phyloP scores from a whole-genome alignment of 2,113 vertebrate species.

The Salminus brasiliensis region DNA sequence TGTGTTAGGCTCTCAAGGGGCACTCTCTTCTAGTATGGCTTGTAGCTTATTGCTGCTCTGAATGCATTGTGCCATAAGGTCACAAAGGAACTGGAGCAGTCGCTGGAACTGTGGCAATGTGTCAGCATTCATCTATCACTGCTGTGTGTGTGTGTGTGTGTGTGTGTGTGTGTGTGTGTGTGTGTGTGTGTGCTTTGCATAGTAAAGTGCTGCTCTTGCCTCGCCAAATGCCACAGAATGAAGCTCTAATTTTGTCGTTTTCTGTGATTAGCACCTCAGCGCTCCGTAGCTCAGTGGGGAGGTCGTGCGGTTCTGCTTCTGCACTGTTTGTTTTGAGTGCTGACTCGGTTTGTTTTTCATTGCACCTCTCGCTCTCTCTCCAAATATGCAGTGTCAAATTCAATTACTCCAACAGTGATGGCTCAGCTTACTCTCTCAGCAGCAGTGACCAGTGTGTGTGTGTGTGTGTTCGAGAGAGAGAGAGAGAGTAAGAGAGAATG shows the following conservation, averaged over 20 bases:
- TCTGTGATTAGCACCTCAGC: slow-evolving; percentile 3
- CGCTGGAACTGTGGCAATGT: slow-evolving; percentile 20
- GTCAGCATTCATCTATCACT: slow-evolving; percentile 31
- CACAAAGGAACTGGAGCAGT: not conserved
- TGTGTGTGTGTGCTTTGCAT: slow-evolving; percentile 30
- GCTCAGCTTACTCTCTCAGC: slow-evolving; percentile 3
- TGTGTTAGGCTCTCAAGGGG: no score
- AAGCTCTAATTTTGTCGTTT: slow-evolving; percentile 5
- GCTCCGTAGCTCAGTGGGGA: not conserved
- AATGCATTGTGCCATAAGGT: slow-evolving; percentile 32
- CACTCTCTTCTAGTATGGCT: not conserved
- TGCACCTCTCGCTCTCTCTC: slow-evolving; percentile 2
- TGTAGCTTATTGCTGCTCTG: slow-evolving; percentile 12
- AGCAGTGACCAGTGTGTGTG: not conserved
- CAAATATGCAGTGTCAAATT: slow-evolving; percentile 32
- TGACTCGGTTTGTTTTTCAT: slow-evolving; percentile 35
- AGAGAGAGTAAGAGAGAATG: slow-evolving; percentile 3
- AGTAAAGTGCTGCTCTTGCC: not conserved
- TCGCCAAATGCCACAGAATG: slow-evolving; percentile 6
- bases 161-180: no score
- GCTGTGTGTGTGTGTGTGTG: not conserved
- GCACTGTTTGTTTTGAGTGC: slow-evolving; percentile 22
- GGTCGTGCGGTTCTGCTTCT: not conserved
- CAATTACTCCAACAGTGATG: slow-evolving; percentile 15
- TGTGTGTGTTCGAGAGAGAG: not conserved